Evolutionary conservation across 2,113 vertebrate species (phyloP).

Genomic region (Scomber japonicus): DNA sequence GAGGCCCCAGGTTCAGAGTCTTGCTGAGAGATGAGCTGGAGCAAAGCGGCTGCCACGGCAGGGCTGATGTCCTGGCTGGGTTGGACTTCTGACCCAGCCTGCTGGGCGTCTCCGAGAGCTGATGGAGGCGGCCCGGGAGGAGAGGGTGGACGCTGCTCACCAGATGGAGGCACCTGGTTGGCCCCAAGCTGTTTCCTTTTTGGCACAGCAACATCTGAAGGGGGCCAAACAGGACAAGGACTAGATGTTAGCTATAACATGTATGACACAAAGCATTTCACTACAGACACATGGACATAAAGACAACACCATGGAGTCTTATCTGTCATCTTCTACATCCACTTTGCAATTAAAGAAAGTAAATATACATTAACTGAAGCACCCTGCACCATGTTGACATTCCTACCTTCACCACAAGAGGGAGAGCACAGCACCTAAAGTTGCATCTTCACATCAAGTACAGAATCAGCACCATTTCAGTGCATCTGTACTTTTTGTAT

Average conservation of each 20-base stretch:
- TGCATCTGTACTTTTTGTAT: not conserved
- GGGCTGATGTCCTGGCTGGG: slow-evolving; percentile 87
- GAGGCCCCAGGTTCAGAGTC: slow-evolving; percentile 84
- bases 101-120: slow-evolving; percentile 72
- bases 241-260: not conserved
- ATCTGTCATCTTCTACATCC: not conserved
- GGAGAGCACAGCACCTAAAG: slow-evolving; percentile 40
- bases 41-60: slow-evolving; percentile 91
- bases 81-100: slow-evolving; percentile 42
- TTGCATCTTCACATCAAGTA: not conserved
- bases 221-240: slow-evolving; percentile 37
- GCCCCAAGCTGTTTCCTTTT: slow-evolving; percentile 60
- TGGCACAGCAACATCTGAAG: slow-evolving; percentile 66
- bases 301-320: not conserved
- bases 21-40: slow-evolving; percentile 95
- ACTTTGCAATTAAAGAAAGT: not conserved
- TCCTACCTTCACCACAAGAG: slow-evolving; percentile 70
- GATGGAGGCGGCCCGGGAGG: slow-evolving; percentile 80
- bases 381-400: not conserved
- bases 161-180: slow-evolving; percentile 84
- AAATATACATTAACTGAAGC: not conserved
- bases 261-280: not conserved
- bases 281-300: not conserved
- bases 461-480: not conserved
- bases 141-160: slow-evolving; percentile 92